These are phyloP conservation scores for Sycobia sp. DNA, from an alignment of 1,140 invertebrate genomes.

Conservation along the genomic window DNA sequence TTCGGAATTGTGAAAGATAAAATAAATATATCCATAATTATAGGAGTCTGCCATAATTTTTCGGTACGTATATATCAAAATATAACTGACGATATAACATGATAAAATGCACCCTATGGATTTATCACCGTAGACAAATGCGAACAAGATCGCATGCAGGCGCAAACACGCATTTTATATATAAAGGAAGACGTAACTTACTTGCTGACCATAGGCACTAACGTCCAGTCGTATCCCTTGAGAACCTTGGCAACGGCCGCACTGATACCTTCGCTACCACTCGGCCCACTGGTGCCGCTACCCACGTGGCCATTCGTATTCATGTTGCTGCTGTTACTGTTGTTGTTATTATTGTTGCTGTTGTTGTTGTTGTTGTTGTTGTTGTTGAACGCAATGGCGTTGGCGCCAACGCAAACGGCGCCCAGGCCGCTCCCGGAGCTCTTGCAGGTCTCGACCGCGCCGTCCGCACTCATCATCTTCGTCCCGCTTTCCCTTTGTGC, in stretches of 20 bases:
- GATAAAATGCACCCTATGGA: too few species aligned
- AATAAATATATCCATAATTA: too few species aligned
- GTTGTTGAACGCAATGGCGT: conserved; percentile 12
- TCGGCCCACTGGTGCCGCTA: conserved; percentile 29
- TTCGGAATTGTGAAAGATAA: too few species aligned
- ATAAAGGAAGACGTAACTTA: conserved; percentile 66
- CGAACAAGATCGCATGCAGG: too few species aligned
- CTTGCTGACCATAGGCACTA: conserved; percentile 80
- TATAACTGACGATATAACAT: too few species aligned
- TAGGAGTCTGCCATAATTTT: too few species aligned
- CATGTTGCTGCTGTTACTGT: conserved; percentile 9
- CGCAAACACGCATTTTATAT: too few species aligned
- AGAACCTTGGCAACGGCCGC: conserved; percentile 77
- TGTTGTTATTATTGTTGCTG: conserved; percentile 17
- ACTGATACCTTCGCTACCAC: conserved; percentile 67
- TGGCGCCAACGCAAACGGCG: background rate
- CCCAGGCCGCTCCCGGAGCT: too few species aligned
- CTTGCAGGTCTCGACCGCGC: background rate
- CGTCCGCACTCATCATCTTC: conserved; percentile 6
- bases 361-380: background rate
- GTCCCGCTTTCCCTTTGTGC: too few species aligned
- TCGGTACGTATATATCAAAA: too few species aligned
- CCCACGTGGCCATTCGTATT: conserved; percentile 22
- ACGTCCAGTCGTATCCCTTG: conserved; percentile 84
- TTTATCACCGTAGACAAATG: too few species aligned